Evolutionary conservation across 2,113 vertebrate species (phyloP).

Genomic region (Camelus bactrianus): DNA sequence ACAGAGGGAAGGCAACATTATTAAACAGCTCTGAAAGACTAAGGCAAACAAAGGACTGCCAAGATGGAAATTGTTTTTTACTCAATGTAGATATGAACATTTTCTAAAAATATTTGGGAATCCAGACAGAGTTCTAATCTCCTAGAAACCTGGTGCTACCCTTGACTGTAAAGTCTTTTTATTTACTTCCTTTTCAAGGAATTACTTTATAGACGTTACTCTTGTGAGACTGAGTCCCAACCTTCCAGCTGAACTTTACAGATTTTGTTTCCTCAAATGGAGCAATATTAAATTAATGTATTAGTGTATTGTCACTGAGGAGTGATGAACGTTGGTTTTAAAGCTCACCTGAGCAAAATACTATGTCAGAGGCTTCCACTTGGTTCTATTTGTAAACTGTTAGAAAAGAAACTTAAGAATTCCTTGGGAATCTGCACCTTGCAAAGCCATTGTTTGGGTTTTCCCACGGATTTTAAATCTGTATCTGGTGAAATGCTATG

Average conservation of each 20-base stretch:
- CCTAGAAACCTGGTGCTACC: neutral
- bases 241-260: neutral
- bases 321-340: neutral
- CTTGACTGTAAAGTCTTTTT: neutral
- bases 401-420: neutral
- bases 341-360: constrained; percentile 23
- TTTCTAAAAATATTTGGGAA: neutral
- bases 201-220: neutral
- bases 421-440: neutral
- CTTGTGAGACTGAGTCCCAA: rapidly evolving
- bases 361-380: neutral
- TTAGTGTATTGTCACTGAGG: neutral
- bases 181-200: neutral
- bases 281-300: neutral
- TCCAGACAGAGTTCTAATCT: neutral
- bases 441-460: neutral
- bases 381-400: neutral
- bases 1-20: neutral
- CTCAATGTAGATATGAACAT: neutral
- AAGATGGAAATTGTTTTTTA: neutral
- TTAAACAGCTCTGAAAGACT: neutral
- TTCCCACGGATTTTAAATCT: neutral
- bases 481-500: neutral
- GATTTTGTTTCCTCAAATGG: neutral
- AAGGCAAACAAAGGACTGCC: neutral